A percentile compares a stretch with the other conserved stretches of the same genome.
Conservation (phyloP, 2,797 vertebrate species). For the Gymnothorax reevesii region DNA sequence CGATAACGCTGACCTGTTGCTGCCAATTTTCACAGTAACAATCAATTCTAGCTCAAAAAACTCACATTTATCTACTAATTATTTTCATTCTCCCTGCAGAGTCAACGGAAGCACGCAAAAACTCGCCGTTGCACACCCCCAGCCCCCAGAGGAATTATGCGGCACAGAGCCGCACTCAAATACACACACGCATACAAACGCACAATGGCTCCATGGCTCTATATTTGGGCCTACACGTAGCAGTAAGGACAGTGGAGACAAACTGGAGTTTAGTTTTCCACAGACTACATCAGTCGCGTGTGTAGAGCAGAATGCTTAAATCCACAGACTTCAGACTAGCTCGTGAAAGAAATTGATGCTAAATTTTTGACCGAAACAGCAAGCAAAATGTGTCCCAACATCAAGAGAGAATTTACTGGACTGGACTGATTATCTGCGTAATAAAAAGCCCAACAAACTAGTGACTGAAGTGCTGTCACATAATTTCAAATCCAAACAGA, state of each 20-base stretch:
- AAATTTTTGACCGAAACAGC: neutral
- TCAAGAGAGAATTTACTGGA: neutral
- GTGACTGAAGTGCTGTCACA: neutral
- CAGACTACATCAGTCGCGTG: neutral
- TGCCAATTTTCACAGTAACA: neutral
- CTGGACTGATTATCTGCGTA: neutral
- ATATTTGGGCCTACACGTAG: constrained; percentile 9
- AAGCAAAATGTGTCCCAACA: neutral
- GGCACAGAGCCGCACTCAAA: neutral
- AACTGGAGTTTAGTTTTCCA: neutral
- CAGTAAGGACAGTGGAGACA: constrained; percentile 8
- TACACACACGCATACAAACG: constrained; percentile 21
- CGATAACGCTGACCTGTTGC: too few species aligned
- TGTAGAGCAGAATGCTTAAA: neutral
- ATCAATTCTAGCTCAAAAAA: neutral
- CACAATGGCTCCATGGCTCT: constrained; percentile 21
- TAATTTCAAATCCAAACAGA: neutral
- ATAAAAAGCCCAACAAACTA: neutral
- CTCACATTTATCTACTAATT: neutral
- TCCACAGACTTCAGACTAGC: neutral
- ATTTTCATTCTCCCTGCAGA: neutral
- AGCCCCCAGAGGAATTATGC: neutral
- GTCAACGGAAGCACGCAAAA: neutral
- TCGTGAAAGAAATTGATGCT: too few species aligned
- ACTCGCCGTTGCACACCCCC: neutral